phyloP scores from a whole-genome alignment of 2,888 invertebrate genomes.

The Lithophane ornitopus region DNA sequence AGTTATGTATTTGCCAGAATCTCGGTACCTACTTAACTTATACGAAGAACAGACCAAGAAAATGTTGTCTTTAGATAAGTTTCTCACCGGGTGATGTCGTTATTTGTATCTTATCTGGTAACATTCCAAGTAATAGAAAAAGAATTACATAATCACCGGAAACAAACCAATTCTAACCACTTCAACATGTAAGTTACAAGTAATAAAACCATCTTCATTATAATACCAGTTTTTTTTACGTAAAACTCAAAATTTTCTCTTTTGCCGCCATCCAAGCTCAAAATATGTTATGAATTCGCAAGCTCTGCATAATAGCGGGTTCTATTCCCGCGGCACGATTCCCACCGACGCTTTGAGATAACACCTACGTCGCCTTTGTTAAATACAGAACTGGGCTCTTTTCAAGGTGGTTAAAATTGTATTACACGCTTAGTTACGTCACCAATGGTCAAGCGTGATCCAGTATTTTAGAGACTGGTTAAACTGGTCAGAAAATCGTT shows the following conservation, averaged over 20 bases:
- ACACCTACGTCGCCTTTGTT: conserved; percentile 58
- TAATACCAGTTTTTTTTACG: conserved; percentile 18
- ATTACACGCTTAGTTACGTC: conserved; percentile 48
- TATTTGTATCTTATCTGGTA: not conserved
- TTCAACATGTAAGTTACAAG: not conserved
- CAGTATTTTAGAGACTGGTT: not conserved
- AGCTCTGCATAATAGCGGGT: conserved; percentile 58
- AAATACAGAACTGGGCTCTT: conserved; percentile 52
- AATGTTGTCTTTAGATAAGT: not conserved
- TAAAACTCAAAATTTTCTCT: conserved; percentile 29
- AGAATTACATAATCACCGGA: conserved; percentile 26
- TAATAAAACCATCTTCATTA: conserved; percentile 3
- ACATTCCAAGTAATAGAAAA: not conserved
- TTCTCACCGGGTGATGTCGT: not conserved
- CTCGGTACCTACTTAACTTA: not conserved
- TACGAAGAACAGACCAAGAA: not conserved
- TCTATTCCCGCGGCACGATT: conserved; percentile 70
- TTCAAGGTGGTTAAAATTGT: conserved; percentile 67
- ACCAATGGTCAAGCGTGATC: conserved; percentile 35
- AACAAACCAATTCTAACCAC: conserved; percentile 12
- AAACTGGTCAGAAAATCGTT: not conserved
- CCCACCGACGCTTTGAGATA: conserved; percentile 69
- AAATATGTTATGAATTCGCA: conserved; percentile 59
- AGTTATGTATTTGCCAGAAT: not conserved
- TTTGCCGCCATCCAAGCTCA: conserved; percentile 26